Evolutionary conservation across 2,888 invertebrate genomes (phyloP).

Genomic region (Scrobipalpa costella): DNA sequence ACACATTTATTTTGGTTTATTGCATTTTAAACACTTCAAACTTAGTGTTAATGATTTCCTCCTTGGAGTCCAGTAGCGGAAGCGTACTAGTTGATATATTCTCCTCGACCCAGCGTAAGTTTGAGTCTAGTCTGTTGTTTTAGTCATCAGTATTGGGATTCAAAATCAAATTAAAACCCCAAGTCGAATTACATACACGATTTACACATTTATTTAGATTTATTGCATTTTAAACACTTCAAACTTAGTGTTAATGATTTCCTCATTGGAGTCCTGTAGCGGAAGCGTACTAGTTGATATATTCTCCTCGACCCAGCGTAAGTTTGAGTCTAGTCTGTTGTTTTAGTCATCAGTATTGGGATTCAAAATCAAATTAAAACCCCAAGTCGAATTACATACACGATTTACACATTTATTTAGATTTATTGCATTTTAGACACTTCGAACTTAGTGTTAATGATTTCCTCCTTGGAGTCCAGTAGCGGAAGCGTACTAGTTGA

Average conservation of each 20-base stretch:
- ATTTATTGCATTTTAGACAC: constrained; percentile 92
- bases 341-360: too few species aligned
- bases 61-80: constrained; percentile 86
- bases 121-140: too few species aligned
- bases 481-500: constrained; percentile 87
- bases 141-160: too few species aligned
- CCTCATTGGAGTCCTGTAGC: constrained; percentile 87
- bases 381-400: constrained; percentile 13
- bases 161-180: background rate
- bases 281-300: constrained; percentile 89
- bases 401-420: constrained; percentile 46
- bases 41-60: constrained; percentile 91
- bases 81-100: constrained; percentile 91
- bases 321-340: too few species aligned
- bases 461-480: constrained; percentile 89
- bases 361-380: background rate
- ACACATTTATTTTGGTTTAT: constrained; percentile 60
- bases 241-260: constrained; percentile 91
- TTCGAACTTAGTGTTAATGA: constrained; percentile 92
- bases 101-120: constrained; percentile 98
- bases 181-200: constrained; percentile 26
- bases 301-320: constrained; percentile 98
- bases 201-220: constrained; percentile 45
- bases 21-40: constrained; percentile 96
- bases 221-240: constrained; percentile 95